phyloP scores from a whole-genome alignment of 1,140 invertebrate genomes.

The Tetramorium alpestre region DNA sequence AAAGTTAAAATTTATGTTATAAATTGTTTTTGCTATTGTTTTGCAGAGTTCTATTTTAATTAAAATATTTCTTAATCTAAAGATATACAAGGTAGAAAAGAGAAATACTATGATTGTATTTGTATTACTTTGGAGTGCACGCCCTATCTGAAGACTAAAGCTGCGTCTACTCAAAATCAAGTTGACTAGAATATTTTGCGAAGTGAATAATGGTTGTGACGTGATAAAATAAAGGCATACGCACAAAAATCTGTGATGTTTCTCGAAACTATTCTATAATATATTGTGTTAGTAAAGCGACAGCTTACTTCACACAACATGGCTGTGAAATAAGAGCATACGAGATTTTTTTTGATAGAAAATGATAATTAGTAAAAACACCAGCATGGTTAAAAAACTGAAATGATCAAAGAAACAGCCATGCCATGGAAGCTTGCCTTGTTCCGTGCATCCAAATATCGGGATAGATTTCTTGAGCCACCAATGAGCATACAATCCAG shows the following conservation, averaged over 20 bases:
- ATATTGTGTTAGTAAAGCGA: constrained; percentile 81
- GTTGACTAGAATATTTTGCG: constrained; percentile 14
- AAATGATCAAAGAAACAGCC: constrained; percentile 80
- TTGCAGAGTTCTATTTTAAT: background rate
- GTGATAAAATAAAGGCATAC: constrained; percentile 19
- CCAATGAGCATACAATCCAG: constrained; percentile 95
- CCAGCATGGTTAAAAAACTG: constrained; percentile 70
- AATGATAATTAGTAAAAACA: constrained; percentile 80
- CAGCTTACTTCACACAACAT: constrained; percentile 86
- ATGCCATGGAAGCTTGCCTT: constrained; percentile 87
- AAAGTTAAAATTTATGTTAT: background rate
- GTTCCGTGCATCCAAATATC: constrained; percentile 83
- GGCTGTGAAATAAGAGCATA: constrained; percentile 80
- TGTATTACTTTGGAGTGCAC: constrained; percentile 33
- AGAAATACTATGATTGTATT: background rate
- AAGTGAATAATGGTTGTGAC: background rate
- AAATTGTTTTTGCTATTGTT: background rate
- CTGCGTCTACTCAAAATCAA: constrained; percentile 19
- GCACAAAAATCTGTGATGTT: background rate
- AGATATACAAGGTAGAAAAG: background rate
- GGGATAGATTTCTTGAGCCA: constrained; percentile 95
- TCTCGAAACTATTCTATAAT: constrained; percentile 37
- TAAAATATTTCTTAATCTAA: background rate
- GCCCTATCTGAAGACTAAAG: constrained; percentile 43
- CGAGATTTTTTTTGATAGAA: constrained; percentile 35